Evolutionary conservation across 2,797 vertebrate genomes (phyloP).

Genomic region (Anniella stebbinsi): DNA sequence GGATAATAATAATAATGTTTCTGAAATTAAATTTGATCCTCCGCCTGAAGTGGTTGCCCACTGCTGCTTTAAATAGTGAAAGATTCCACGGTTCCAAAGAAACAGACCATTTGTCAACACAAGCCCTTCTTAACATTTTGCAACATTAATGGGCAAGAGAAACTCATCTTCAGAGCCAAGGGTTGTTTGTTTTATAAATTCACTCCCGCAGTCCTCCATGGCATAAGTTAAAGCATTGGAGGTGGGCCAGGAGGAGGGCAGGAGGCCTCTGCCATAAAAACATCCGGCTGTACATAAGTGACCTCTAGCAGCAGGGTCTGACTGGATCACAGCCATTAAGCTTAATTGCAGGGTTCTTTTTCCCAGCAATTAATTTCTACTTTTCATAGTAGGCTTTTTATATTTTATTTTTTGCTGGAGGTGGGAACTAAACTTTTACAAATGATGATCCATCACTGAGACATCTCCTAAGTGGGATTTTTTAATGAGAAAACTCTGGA

Average conservation of each 20-base stretch:
- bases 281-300: background rate
- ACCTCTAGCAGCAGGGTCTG: background rate
- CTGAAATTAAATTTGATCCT: too few relatives aligned
- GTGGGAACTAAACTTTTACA: background rate
- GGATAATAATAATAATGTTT: too few relatives aligned
- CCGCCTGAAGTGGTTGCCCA: too few relatives aligned
- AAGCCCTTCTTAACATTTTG: background rate
- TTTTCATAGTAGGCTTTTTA: background rate
- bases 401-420: background rate
- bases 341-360: background rate
- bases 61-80: background rate
- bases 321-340: slow-evolving; percentile 11
- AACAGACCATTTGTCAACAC: background rate
- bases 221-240: background rate
- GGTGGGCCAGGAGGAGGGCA: background rate
- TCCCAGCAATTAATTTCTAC: slow-evolving; percentile 18
- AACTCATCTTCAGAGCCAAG: background rate
- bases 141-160: background rate
- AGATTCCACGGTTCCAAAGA: background rate
- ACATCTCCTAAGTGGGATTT: background rate
- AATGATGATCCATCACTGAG: background rate
- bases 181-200: background rate
- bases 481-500: background rate
- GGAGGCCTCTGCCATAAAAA: background rate
- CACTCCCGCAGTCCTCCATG: background rate